A percentile compares a stretch with the other conserved stretches of the same genome.
Evolutionary conservation across 2,113 vertebrate genomes (phyloP).

Genomic region (Psittacus erithacus): DNA sequence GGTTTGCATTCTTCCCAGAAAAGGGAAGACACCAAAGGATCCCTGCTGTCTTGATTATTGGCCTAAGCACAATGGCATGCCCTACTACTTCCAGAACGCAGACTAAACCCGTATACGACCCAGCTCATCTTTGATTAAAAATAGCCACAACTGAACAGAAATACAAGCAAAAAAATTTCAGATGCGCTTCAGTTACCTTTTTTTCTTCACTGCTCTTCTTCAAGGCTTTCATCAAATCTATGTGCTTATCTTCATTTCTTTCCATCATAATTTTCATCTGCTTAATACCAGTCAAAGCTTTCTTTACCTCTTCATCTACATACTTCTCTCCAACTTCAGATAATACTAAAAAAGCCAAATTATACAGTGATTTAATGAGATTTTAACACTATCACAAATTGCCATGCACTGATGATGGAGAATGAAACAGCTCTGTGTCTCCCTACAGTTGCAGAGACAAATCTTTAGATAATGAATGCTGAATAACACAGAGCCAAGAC

Average conservation of each 20-base stretch:
- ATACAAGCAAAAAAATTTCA: neutral
- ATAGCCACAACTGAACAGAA: neutral
- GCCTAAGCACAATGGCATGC: neutral
- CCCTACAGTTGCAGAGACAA: neutral
- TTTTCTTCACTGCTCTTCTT: constrained; percentile 86
- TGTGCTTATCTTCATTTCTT: constrained; percentile 86
- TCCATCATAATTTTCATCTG: constrained; percentile 91
- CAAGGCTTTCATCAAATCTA: constrained; percentile 85
- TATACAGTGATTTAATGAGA: neutral
- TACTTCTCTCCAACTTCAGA: constrained; percentile 80
- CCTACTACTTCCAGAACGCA: neutral
- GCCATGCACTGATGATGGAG: neutral
- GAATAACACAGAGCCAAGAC: neutral
- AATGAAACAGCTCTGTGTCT: neutral
- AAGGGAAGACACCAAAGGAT: neutral
- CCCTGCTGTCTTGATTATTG: neutral
- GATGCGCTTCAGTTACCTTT: constrained; percentile 73
- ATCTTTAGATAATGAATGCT: neutral
- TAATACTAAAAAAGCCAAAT: constrained; percentile 75
- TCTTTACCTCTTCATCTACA: constrained; percentile 82
- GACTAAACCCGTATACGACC: neutral
- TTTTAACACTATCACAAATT: neutral
- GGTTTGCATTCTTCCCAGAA: neutral
- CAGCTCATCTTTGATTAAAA: neutral
- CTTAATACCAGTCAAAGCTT: constrained; percentile 86